Evolutionary conservation across 2,113 vertebrate species (phyloP), one percentile per base, ranked within the genome.

Genomic region (Cryptomyrus ogoouensis): DNA sequence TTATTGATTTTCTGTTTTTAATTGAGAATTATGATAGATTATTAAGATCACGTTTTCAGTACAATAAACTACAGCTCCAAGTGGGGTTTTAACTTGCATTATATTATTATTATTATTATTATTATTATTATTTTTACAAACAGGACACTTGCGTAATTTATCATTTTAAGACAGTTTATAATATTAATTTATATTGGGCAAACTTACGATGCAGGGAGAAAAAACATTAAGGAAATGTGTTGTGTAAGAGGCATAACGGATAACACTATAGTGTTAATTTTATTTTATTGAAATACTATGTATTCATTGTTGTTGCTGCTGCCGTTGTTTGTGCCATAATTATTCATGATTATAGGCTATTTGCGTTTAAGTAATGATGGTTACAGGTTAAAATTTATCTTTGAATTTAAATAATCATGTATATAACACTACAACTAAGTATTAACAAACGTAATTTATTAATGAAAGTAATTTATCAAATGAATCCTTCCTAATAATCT

Each of bases 1-100:
- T 47, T 46, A 84, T 84, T n/a, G 83, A 84, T 47, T 84, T 84
- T 84, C 39, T 84, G 83, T 84, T 84, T 84, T 84, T 46, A 84
- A 84, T 84, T 84, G 42, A 46, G 44, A 84, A 84, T 84, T 47
- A 84, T 84, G 21, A 47, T 84, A 5, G 21, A n/a, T 84, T 46
- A 47, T 47, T 47, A 46, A 47, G 39, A 9, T 42, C 35, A 42
- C 31, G 35, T 19, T 80, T 80, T 80, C 74, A 39, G 13, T 80
- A 42, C 74, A 19, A 74, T n/a, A 74, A 74, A 77, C 17, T 84
- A 47, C 21, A 84, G 83, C 24, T 47, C 83, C 44, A 84, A 84
- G 19, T 44, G 1, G 27, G 27, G 27, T 80, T 42, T 42, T 77
- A 77, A 77, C 31, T 19, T 39, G 35, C 31, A 77, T 39, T 39